Base-by-base conservation (phyloP, 2,888 invertebrate genomes). In the Agrotis puta region DNA sequence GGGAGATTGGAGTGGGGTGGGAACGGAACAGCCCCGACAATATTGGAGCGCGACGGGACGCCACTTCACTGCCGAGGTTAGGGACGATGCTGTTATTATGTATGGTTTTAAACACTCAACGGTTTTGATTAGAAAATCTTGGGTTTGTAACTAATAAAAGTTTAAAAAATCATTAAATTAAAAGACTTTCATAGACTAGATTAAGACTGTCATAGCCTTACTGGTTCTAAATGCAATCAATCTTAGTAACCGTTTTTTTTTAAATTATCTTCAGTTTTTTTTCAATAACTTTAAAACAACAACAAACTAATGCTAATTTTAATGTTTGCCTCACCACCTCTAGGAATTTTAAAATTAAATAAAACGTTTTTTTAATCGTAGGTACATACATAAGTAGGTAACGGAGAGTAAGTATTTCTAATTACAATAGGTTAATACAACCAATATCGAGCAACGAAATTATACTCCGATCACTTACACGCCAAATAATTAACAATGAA, bases 41-140 rank as follows among this genome's bases (percentile, higher is more conserved):
- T 94, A 92, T 92, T 92, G 91, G 83, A 88, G 87, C 92, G 85
- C 95, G 83, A 83, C 92, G 93, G 95, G 94, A 91, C 81, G 91
- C 92, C 94, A 92, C 93, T 94, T 89, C 90, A 90, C 87, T 80
- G 89, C 87, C 81, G 75, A 82, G 81, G 67, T 85, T 88, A 71
- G 89, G 88, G 87, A 84, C 77, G 76, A 68, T 76, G 85, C 74
- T 82, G 83, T 87, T 88, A 85, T 88, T 88, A 84, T 83, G 69
- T 85, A 85, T 70, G 83, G 83, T 83, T 86, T 87, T 75, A 79
- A 82, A 85, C 79, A 81, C 85, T 88, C 80, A 24, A 75, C 79
- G 63, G 48, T 74, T 64, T 79, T 79, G 70, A 81, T 84, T 76
- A 67, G 3, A 67, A 81, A 72, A 73, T 77, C 33, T 18, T 56